phyloP scores from a whole-genome alignment of 2,113 vertebrate species.

The Ceratotherium simum region DNA sequence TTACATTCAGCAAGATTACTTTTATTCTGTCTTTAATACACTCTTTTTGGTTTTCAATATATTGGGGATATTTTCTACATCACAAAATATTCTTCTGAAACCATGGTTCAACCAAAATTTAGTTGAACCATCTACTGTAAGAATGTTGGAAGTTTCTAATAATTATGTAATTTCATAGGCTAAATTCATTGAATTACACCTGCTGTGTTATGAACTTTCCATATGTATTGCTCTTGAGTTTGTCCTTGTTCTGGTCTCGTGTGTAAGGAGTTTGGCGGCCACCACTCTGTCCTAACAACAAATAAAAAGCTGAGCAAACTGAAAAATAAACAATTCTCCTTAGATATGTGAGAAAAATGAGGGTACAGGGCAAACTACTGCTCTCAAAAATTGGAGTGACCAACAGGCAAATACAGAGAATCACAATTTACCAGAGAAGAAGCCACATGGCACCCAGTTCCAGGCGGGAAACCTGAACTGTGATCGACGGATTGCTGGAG shows the following conservation, averaged over 20 bases:
- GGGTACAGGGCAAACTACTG: background rate
- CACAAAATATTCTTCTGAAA: background rate
- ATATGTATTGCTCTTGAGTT: background rate
- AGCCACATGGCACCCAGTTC: background rate
- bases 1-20: background rate
- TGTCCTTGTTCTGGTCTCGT: fast-evolving
- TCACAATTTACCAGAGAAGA: background rate
- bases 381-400: background rate
- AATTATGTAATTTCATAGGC: background rate
- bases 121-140: background rate
- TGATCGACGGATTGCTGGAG: too few relatives aligned
- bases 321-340: too few relatives aligned
- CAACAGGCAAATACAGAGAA: too few relatives aligned
- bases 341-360: too few relatives aligned
- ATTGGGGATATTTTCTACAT: background rate
- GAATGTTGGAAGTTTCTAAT: background rate
- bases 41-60: background rate
- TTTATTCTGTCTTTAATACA: background rate
- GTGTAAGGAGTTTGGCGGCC: fast-evolving
- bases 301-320: too few relatives aligned
- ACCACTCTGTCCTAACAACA: too few relatives aligned
- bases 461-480: fast-evolving
- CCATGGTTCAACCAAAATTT: background rate
- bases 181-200: background rate
- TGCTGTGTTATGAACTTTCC: background rate